phyloP scores from a whole-genome alignment of 2,797 vertebrate genomes.

The Prunella strophiata region DNA sequence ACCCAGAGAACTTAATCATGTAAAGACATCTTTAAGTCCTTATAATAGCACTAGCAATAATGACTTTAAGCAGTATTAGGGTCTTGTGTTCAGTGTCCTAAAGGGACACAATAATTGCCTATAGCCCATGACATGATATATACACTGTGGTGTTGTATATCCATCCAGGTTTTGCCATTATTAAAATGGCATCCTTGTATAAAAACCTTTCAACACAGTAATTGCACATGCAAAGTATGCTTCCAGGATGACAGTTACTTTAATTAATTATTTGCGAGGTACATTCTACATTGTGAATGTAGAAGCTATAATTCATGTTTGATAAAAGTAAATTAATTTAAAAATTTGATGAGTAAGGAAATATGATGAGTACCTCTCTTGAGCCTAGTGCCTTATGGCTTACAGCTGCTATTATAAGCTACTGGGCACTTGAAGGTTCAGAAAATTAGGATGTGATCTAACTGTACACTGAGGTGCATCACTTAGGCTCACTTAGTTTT shows the following conservation, averaged over 20 bases:
- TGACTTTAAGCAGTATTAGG: background rate
- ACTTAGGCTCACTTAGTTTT: background rate
- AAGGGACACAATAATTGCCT: background rate
- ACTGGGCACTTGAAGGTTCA: background rate
- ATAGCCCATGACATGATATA: background rate
- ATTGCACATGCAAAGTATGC: background rate
- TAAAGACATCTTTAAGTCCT: slow-evolving; percentile 33
- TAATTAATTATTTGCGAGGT: slow-evolving; percentile 12
- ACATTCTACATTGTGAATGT: background rate
- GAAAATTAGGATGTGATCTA: background rate
- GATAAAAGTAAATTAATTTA: background rate
- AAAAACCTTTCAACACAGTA: background rate
- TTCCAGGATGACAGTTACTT: background rate
- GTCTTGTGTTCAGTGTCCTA: background rate
- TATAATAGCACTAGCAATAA: background rate
- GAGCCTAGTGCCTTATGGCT: background rate
- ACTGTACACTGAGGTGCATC: background rate
- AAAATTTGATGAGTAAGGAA: background rate
- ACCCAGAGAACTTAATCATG: slow-evolving; percentile 35
- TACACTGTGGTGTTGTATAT: background rate
- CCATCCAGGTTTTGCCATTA: background rate
- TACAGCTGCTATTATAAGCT: background rate
- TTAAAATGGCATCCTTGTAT: background rate
- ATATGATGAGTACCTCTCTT: background rate
- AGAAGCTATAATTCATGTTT: background rate